Evolutionary conservation across 2,113 vertebrate genomes (phyloP).

Genomic region (Ifrita kowaldi): DNA sequence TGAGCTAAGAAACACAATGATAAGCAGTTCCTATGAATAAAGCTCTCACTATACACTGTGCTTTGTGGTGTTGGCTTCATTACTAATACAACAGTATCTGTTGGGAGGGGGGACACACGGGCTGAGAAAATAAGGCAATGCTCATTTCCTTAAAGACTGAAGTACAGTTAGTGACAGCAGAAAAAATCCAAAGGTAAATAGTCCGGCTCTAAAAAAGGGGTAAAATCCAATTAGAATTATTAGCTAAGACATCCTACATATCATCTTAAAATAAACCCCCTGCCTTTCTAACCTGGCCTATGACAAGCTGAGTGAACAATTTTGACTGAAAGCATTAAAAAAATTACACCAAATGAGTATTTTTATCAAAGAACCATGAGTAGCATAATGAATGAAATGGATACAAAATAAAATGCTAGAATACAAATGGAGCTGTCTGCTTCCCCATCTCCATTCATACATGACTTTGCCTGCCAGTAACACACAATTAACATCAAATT

Average conservation of each 20-base stretch:
- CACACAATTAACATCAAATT: neutral
- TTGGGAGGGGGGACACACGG: neutral
- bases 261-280: neutral
- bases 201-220: neutral
- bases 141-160: neutral
- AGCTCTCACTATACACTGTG: neutral
- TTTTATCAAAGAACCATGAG: neutral
- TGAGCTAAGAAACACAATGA: neutral
- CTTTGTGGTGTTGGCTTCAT: neutral
- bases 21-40: neutral
- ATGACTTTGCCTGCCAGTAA: neutral
- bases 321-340: neutral
- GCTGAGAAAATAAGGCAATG: neutral
- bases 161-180: neutral
- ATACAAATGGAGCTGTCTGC: neutral
- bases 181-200: neutral
- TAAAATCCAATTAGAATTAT: neutral
- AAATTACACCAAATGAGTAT: neutral
- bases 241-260: neutral
- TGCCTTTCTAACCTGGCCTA: neutral
- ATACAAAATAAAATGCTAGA: neutral
- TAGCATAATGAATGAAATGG: neutral
- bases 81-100: neutral
- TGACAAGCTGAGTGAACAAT: neutral
- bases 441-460: neutral